Conservation (phyloP, 2,888 invertebrate genomes). For the Autographa gamma region DNA sequence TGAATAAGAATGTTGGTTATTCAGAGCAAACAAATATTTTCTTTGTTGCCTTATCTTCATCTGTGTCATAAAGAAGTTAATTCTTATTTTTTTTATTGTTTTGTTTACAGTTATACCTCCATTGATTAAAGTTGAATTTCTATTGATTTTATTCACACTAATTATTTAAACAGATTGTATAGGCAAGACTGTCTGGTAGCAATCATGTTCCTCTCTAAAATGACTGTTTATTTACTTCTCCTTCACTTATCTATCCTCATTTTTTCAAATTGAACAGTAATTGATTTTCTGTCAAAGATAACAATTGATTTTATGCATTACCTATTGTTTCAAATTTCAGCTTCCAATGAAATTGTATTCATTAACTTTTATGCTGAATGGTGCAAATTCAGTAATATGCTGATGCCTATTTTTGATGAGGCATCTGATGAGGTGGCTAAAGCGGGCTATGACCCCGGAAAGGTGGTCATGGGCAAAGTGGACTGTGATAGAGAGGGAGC, state of each 20-base stretch:
- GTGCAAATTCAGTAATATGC: slow-evolving; percentile 99
- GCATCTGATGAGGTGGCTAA: slow-evolving; percentile 95
- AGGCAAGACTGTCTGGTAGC: not conserved
- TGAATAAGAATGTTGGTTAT: slow-evolving; percentile 6
- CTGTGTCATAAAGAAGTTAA: slow-evolving; percentile 9
- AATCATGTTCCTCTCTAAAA: not conserved
- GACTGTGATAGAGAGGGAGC: slow-evolving; percentile 98
- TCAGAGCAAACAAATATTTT: slow-evolving; percentile 20
- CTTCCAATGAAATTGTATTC: slow-evolving; percentile 98
- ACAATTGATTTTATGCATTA: slow-evolving; percentile 27
- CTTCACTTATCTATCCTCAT: not conserved
- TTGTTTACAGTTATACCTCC: slow-evolving; percentile 17
- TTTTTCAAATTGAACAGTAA: slow-evolving; percentile 9
- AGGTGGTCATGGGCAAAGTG: slow-evolving; percentile 98
- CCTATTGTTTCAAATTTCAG: slow-evolving; percentile 88
- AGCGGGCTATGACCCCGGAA: slow-evolving; percentile 94
- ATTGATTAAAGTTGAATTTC: not conserved
- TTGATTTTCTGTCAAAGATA: slow-evolving; percentile 1
- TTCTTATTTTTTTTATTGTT: slow-evolving; percentile 3
- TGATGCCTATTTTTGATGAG: slow-evolving; percentile 99
- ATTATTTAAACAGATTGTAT: not conserved
- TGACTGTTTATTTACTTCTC: not conserved
- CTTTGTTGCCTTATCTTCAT: slow-evolving; percentile 20
- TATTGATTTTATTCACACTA: not conserved
- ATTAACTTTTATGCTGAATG: slow-evolving; percentile 99